A percentile compares a stretch with the other conserved stretches of the same genome.
Conservation (phyloP, 2,888 invertebrate species). For the Oscheius sp. region DNA sequence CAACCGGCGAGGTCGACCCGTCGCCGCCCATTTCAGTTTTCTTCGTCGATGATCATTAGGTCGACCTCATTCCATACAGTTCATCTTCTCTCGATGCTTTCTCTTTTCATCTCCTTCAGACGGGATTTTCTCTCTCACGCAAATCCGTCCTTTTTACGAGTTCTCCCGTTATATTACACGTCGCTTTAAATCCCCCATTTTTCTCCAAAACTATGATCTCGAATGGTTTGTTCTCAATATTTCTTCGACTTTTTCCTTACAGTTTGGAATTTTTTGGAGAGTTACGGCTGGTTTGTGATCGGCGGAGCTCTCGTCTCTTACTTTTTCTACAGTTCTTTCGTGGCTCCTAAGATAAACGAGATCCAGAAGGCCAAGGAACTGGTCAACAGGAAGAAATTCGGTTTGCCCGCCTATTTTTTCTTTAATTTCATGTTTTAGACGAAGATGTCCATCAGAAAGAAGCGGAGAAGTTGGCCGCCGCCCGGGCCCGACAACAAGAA, state of each 20-base stretch:
- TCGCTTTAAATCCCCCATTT: neutral
- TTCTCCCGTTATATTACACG: neutral
- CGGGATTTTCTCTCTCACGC: neutral
- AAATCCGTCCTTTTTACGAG: neutral
- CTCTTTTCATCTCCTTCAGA: neutral
- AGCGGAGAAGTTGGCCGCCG: conserved; percentile 7
- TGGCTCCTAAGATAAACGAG: conserved; percentile 19
- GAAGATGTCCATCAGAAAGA: conserved; percentile 23
- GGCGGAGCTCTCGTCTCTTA: conserved; percentile 26
- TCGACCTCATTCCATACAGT: neutral
- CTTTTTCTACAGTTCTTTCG: conserved; percentile 16
- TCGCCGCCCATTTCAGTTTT: conserved; percentile 75
- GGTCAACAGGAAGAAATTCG: conserved; percentile 28
- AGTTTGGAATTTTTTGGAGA: conserved; percentile 36
- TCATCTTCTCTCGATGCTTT: neutral
- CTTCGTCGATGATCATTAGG: neutral
- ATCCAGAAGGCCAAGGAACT: conserved; percentile 7
- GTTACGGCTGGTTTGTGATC: conserved; percentile 36
- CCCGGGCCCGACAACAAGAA: conserved; percentile 29
- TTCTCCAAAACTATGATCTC: conserved; percentile 9
- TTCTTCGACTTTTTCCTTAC: neutral
- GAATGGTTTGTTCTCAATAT: neutral
- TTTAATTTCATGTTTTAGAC: conserved; percentile 17
- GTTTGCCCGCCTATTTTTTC: neutral
- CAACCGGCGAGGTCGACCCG: no score